Evolutionary conservation across 2,797 vertebrate genomes (phyloP).

Genomic region (Scyliorhinus canicula): DNA sequence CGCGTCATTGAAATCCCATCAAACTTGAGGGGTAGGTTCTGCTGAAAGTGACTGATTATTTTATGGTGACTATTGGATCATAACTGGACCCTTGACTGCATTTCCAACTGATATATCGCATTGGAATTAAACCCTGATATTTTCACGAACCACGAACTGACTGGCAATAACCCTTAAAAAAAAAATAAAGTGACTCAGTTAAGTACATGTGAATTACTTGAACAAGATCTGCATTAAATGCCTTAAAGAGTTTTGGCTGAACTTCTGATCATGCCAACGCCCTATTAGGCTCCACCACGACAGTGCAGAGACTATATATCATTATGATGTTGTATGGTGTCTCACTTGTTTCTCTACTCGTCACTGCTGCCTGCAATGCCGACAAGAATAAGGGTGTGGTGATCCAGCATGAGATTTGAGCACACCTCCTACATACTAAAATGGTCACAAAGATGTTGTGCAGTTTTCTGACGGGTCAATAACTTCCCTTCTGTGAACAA

Average conservation of each 20-base stretch:
- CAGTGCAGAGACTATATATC: neutral
- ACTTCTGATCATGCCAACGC: neutral
- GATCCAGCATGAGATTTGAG: neutral
- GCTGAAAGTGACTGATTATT: neutral
- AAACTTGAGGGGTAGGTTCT: conserved; percentile 5
- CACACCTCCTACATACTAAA: neutral
- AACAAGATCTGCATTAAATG: neutral
- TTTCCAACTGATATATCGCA: neutral
- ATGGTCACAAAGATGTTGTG: neutral
- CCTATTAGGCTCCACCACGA: neutral
- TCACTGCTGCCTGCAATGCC: neutral
- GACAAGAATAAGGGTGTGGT: conserved; percentile 6
- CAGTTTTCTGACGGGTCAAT: neutral
- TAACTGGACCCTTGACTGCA: neutral
- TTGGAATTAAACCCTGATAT: neutral
- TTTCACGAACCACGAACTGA: neutral
- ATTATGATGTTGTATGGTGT: neutral
- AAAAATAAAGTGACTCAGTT: neutral
- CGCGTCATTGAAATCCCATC: neutral
- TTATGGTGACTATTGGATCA: neutral
- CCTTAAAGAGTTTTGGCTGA: neutral
- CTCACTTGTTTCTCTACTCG: neutral
- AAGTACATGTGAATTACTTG: neutral
- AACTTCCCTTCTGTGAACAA: conserved; percentile 11
- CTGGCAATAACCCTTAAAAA: neutral